Evolutionary conservation across 1,140 invertebrate genomes (phyloP), one percentile per base, ranked within the genome.

Genomic region (Oryctes rhinoceros): DNA sequence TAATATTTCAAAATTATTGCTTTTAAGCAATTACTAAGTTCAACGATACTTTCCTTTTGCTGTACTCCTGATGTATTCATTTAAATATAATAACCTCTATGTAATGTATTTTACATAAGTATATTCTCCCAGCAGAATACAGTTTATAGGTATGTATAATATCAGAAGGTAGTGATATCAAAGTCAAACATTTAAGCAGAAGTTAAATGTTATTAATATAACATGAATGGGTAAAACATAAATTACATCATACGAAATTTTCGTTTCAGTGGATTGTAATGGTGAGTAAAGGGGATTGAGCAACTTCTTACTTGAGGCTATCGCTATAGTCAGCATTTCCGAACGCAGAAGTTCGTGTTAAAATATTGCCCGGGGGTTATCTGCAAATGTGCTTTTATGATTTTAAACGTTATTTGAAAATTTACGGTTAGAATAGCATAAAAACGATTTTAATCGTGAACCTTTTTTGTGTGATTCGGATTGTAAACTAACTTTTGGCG

Each of bases 381-480:
- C 76, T 78, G 80, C 48, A 74, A 80, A 81, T 81, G 76, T 44
- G 77, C 62, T 78, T 81, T 81, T 78, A 81, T 78, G 77, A 78
- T 81, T 81, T 81, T 47, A 48, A 78, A 71, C 65, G 76, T 81
- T 81, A 81, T 78, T 81, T 78, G 65, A 81, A 74, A 78, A 81
- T 81, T 81, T 78, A 81, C 75, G 62, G 74, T 78, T 49, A 78
- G 44, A 78, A 78, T 9, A 30, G 76, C 20, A 44, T 49, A 53
- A 67, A 67, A 67, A 67, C 65, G 65, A 67, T 35, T 67, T 53
- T 67, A 67, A 67, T 67, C 65, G 18, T 18, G 10, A 67, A 24
- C 65, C 30, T 67, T 67, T 67, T 67, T 67, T 24, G 13, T 18
- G 6, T 18, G 76, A 78, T 53, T 24, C 20, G 65, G 18, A 67